Conservation (phyloP, 2,113 vertebrate species). For the Pelodiscus sinensis region DNA sequence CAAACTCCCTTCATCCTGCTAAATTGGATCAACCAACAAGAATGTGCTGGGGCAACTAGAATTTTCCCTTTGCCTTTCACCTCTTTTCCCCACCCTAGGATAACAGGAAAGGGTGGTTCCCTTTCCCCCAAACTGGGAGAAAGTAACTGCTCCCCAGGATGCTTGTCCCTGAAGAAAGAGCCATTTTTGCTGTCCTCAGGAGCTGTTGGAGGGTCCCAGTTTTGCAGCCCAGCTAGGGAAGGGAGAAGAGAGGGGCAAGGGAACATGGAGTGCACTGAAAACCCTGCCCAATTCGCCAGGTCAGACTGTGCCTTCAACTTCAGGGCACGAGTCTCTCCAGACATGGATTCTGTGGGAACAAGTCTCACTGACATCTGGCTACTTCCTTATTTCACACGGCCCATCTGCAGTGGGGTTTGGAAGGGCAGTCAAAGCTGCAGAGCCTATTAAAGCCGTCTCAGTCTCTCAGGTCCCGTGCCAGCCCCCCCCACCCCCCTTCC, state of each 20-base stretch:
- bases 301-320: neutral
- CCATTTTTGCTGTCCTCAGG: neutral
- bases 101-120: too few species aligned
- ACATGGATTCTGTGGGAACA: too few species aligned
- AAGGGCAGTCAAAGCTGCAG: neutral
- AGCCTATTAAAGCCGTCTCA: too few species aligned
- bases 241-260: neutral
- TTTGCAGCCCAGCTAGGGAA: rapidly evolving
- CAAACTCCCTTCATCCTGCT: neutral
- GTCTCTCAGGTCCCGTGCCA: neutral
- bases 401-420: neutral
- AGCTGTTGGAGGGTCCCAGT: neutral
- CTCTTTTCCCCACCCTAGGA: neutral
- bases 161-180: neutral
- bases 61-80: neutral
- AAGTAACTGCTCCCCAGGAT: neutral
- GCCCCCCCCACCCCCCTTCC: neutral
- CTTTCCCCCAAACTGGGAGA: neutral
- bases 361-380: neutral
- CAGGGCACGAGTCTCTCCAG: neutral
- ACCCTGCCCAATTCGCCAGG: rapidly evolving
- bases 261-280: neutral
- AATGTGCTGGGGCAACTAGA: neutral
- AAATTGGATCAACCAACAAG: neutral
- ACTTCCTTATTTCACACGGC: too few species aligned